A percentile compares a stretch with the other conserved stretches of the same genome.
Conservation (phyloP, 2,113 vertebrate species). For the Hemicordylus capensis region DNA sequence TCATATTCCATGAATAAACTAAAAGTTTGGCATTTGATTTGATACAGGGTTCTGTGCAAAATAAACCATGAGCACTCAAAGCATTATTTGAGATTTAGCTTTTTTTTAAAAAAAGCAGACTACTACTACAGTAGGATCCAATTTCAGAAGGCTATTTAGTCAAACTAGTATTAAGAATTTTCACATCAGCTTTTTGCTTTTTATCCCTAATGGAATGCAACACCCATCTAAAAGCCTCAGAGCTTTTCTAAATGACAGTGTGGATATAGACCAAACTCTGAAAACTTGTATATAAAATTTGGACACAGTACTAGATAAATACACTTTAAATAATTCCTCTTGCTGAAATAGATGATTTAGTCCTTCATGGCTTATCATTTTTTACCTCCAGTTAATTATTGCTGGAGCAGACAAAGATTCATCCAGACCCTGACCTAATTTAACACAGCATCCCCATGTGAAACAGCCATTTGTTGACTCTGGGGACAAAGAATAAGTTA, state of each 20-base stretch:
- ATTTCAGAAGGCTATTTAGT: conserved; percentile 11
- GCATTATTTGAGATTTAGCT: background rate
- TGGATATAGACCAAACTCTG: background rate
- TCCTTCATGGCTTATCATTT: background rate
- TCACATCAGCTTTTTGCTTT: background rate
- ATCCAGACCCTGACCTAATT: conserved; percentile 43
- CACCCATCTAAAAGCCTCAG: background rate
- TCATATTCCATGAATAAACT: background rate
- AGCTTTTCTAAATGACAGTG: background rate
- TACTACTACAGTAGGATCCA: background rate
- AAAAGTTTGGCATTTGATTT: background rate
- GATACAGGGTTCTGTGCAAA: background rate
- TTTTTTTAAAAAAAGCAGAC: no score
- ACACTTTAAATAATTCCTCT: background rate
- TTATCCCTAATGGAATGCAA: background rate
- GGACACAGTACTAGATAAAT: accelerated
- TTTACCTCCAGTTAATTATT: background rate
- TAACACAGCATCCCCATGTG: conserved; percentile 36
- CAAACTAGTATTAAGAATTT: background rate
- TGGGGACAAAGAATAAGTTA: conserved; percentile 47
- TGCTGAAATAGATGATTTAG: background rate
- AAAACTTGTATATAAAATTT: background rate
- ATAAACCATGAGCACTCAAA: background rate
- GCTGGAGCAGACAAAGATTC: conserved; percentile 7
- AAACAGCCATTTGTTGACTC: conserved; percentile 52